phyloP scores from a whole-genome alignment of 2,888 invertebrate species.

The Epirrita christyi region DNA sequence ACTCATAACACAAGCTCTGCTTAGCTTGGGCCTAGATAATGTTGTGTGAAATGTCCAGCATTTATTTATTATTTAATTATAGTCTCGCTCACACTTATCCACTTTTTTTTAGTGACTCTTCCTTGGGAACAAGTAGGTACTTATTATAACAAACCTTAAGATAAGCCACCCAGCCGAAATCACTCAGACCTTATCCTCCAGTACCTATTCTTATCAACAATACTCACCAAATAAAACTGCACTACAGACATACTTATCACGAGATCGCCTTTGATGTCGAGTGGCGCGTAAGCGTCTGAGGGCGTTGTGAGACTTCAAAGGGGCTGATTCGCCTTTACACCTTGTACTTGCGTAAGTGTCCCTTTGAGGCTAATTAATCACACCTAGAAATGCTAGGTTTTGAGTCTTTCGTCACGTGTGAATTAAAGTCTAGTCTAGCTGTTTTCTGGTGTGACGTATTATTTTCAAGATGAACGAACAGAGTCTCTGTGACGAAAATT shows the following conservation, averaged over 20 bases:
- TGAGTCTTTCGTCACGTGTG: not conserved
- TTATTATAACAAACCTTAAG: not conserved
- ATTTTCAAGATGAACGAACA: no score
- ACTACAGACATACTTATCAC: slow-evolving; percentile 20
- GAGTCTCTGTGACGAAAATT: no score
- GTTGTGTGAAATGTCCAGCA: no score
- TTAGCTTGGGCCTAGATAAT: no score
- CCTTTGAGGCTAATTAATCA: slow-evolving; percentile 26
- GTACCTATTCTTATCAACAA: slow-evolving; percentile 14
- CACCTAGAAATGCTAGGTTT: slow-evolving; percentile 10
- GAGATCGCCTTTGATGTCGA: slow-evolving; percentile 61
- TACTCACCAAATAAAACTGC: slow-evolving; percentile 25
- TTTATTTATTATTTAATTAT: no score
- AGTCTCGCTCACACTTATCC: no score
- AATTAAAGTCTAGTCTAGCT: not conserved
- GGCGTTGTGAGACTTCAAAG: slow-evolving; percentile 35
- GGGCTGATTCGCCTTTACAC: slow-evolving; percentile 68
- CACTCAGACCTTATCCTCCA: slow-evolving; percentile 5
- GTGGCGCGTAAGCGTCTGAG: slow-evolving; percentile 63
- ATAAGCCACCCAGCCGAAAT: slow-evolving; percentile 6
- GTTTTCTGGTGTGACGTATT: no score
- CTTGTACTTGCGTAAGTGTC: slow-evolving; percentile 41
- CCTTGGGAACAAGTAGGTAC: no score
- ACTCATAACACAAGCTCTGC: no score
- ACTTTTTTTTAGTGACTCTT: no score